Conservation (phyloP, 2,888 invertebrate species). For the Himalopsyche japonica region DNA sequence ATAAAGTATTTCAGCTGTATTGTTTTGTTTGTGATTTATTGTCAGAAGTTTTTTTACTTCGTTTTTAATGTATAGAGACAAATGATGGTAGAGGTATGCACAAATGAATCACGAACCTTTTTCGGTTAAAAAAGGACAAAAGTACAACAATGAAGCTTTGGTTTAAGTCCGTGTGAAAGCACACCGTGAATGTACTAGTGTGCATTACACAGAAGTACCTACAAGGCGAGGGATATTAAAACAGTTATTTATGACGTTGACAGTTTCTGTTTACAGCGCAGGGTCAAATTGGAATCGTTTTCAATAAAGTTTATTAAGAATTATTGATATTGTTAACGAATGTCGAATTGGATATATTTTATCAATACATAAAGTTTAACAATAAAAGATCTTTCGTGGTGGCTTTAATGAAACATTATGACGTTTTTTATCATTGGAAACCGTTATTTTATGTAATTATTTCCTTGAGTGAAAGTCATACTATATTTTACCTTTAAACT, state of each 20-base stretch:
- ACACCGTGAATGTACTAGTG: background rate
- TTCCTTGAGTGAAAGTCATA: no score
- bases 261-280: background rate
- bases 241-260: background rate
- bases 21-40: no score
- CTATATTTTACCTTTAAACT: no score
- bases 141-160: background rate
- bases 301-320: no score
- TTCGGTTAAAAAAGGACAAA: background rate
- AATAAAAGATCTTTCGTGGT: no score
- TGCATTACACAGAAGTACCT: background rate
- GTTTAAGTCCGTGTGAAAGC: background rate
- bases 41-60: background rate
- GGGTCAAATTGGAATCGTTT: background rate
- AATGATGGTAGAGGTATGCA: background rate
- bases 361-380: no score
- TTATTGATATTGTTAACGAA: no score
- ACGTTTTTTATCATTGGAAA: no score
- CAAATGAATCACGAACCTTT: background rate
- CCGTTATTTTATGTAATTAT: no score
- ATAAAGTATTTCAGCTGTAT: background rate
- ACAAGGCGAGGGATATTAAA: background rate
- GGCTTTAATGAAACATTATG: no score
- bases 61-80: background rate
- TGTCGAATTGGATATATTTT: no score